phyloP scores from a whole-genome alignment of 2,797 vertebrate species.

The Ptychadena robeensis region DNA sequence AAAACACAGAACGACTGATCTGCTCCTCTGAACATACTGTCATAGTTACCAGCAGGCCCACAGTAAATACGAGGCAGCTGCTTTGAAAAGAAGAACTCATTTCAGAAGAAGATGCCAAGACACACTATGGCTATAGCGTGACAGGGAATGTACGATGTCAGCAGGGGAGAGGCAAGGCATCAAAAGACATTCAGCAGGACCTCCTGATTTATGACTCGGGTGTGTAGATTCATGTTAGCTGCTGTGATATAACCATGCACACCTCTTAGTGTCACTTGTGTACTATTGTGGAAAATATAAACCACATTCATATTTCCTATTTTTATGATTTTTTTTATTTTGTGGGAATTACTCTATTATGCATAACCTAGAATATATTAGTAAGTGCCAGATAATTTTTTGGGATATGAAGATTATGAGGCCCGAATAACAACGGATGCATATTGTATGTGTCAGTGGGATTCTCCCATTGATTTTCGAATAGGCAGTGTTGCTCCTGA shows the following conservation, averaged over 20 bases:
- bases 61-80: conserved; percentile 48
- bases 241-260: conserved; percentile 13
- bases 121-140: conserved; percentile 40
- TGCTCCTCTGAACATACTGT: conserved; percentile 16
- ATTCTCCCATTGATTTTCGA: no score
- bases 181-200: conserved; percentile 27
- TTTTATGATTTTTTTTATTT: no score
- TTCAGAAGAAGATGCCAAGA: conserved; percentile 52
- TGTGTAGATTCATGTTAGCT: conserved; percentile 16
- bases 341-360: no score
- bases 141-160: conserved; percentile 46
- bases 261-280: not conserved
- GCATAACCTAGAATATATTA: no score
- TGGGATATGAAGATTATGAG: no score
- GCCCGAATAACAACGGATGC: no score
- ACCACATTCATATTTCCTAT: no score
- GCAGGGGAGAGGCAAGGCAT: conserved; percentile 41
- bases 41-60: conserved; percentile 22
- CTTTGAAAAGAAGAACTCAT: conserved; percentile 39
- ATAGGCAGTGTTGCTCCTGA: no score
- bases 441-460: no score
- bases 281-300: not conserved
- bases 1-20: conserved; percentile 21
- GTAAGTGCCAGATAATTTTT: no score
- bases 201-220: conserved; percentile 26